Evolutionary conservation across 1,140 invertebrate species (phyloP).

Genomic region (Pseudomyrmex sp.): DNA sequence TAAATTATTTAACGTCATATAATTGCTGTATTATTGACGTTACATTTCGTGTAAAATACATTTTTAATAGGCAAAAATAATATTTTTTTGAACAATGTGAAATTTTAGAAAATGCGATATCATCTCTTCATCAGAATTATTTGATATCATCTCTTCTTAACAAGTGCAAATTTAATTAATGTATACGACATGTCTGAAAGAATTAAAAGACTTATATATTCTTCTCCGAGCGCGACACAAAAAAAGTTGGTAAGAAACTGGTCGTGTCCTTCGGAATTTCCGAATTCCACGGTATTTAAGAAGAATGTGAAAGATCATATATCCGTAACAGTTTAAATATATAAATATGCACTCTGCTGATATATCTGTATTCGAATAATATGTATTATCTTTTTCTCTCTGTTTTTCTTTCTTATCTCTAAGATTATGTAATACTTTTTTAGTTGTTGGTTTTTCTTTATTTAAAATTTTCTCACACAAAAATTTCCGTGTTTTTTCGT

Average conservation of each 20-base stretch:
- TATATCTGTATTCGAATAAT: no score
- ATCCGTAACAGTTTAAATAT: not conserved
- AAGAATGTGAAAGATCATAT: not conserved
- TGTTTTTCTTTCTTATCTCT: not conserved
- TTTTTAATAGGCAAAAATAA: not conserved
- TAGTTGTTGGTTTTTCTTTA: not conserved
- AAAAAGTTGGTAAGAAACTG: not conserved
- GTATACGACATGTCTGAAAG: not conserved
- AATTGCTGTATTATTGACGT: not conserved
- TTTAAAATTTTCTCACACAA: not conserved
- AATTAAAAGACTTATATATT: not conserved
- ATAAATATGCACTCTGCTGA: not conserved
- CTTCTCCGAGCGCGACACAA: not conserved
- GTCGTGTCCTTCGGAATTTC: slow-evolving; percentile 15
- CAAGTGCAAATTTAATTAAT: not conserved
- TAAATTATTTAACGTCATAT: not conserved
- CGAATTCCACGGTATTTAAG: not conserved
- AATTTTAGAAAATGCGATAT: no score
- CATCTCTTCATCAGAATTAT: no score
- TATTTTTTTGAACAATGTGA: not conserved
- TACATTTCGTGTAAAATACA: no score
- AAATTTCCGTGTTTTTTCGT: no score
- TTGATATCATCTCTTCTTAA: not conserved
- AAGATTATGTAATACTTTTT: no score
- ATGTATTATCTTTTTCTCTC: not conserved